A percentile compares a stretch with the other conserved stretches of the same genome.
phyloP scores from a whole-genome alignment of 2,888 invertebrate genomes.

The Agrotis clavis region DNA sequence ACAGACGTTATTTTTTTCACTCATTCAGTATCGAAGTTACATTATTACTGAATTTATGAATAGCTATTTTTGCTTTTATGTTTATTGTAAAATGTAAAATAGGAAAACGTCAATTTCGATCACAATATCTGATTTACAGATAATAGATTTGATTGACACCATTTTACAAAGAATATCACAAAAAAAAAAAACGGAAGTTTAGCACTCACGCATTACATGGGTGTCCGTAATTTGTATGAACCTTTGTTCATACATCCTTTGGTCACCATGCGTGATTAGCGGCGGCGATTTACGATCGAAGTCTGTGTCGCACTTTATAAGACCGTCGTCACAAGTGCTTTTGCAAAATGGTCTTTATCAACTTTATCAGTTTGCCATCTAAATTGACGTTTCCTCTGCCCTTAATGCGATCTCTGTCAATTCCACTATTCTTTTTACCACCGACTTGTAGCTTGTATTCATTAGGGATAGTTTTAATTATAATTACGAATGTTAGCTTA shows the following conservation, averaged over 20 bases:
- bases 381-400: slow-evolving; percentile 36
- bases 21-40: slow-evolving; percentile 12
- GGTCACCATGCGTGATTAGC: background rate
- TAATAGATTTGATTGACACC: slow-evolving; percentile 27
- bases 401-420: slow-evolving; percentile 59
- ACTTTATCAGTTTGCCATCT: slow-evolving; percentile 16
- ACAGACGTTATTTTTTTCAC: background rate
- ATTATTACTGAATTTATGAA: slow-evolving; percentile 1
- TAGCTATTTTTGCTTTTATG: slow-evolving; percentile 10
- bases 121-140: background rate
- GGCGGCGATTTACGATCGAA: background rate
- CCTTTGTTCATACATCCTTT: background rate
- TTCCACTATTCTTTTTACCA: slow-evolving; percentile 65
- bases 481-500: slow-evolving; percentile 60
- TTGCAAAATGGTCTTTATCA: slow-evolving; percentile 41
- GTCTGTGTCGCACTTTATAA: background rate
- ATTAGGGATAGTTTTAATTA: slow-evolving; percentile 64
- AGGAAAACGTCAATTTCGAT: slow-evolving; percentile 32
- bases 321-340: background rate
- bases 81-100: slow-evolving; percentile 34
- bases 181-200: background rate
- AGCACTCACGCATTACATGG: too few relatives aligned
- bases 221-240: too few relatives aligned
- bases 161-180: slow-evolving; percentile 22
- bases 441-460: slow-evolving; percentile 65